Conservation (phyloP, 2,113 vertebrate species). For the Xyliphius kryptos region DNA sequence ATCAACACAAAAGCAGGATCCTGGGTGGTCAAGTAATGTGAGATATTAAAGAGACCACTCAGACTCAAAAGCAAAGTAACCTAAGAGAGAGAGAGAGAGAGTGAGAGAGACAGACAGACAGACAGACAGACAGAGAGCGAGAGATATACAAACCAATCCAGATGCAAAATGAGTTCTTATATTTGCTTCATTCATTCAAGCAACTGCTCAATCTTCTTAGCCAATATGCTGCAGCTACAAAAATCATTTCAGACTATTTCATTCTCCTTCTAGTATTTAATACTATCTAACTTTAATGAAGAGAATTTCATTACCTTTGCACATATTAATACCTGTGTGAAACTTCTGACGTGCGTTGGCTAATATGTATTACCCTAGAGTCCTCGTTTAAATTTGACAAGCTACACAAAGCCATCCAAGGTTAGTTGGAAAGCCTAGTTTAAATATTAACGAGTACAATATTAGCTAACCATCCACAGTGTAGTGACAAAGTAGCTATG, state of each 20-base stretch:
- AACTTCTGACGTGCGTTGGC: too few species aligned
- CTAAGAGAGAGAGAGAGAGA: slow-evolving; percentile 40
- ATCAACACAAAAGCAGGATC: slow-evolving; percentile 16
- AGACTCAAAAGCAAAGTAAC: slow-evolving; percentile 42
- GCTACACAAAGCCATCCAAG: slow-evolving; percentile 1
- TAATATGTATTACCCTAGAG: too few species aligned
- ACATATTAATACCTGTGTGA: too few species aligned
- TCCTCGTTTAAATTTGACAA: too few species aligned
- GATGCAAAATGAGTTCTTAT: slow-evolving; percentile 46
- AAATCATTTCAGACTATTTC: too few species aligned
- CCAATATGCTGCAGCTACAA: not conserved
- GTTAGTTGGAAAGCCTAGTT: slow-evolving; percentile 2
- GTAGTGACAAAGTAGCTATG: too few species aligned
- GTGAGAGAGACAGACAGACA: too few species aligned
- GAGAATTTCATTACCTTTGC: too few species aligned
- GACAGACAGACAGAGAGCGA: too few species aligned
- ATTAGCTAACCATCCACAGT: too few species aligned
- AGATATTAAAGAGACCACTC: slow-evolving; percentile 46
- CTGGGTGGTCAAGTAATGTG: slow-evolving; percentile 55
- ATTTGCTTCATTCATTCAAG: slow-evolving; percentile 41
- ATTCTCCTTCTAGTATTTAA: too few species aligned
- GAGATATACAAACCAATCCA: slow-evolving; percentile 23
- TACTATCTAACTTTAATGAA: too few species aligned
- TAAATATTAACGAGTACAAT: slow-evolving; percentile 14
- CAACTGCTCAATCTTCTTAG: not conserved